Percentiles rank a stretch among this genome's conserved stretches.
phyloP scores from a whole-genome alignment of 2,888 invertebrate species.

The Sarcophaga rosellei region DNA sequence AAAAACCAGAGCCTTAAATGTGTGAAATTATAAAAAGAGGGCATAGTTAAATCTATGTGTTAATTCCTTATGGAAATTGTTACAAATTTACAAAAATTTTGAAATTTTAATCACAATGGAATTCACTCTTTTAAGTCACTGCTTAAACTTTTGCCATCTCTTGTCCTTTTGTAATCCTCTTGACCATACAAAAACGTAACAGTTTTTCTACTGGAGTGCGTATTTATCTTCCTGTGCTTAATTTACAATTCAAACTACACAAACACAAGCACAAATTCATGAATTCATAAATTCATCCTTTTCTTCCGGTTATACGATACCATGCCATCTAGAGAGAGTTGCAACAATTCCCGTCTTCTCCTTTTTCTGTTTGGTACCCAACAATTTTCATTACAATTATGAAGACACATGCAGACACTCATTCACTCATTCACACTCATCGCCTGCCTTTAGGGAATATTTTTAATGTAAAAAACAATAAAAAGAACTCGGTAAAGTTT shows the following conservation, averaged over 20 bases:
- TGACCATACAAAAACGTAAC: constrained; percentile 14
- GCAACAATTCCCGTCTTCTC: background rate
- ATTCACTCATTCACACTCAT: background rate
- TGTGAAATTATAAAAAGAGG: background rate
- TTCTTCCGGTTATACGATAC: background rate
- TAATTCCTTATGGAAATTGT: no score
- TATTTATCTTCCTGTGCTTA: constrained; percentile 32
- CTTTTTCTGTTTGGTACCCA: constrained; percentile 6
- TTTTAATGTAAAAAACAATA: background rate
- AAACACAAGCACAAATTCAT: background rate
- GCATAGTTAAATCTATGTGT: background rate
- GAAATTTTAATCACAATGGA: no score
- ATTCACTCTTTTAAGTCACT: no score
- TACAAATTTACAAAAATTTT: no score
- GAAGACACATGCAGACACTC: no score
- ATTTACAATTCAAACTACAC: constrained; percentile 52
- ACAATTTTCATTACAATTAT: background rate
- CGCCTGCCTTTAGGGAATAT: constrained; percentile 15
- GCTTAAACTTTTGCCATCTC: background rate
- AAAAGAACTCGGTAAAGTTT: background rate
- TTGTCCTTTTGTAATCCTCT: background rate
- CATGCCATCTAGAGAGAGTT: background rate
- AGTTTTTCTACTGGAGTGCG: constrained; percentile 8
- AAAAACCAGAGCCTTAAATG: background rate
- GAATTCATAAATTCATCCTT: constrained; percentile 47